A percentile compares a stretch with the other conserved stretches of the same genome.
These are phyloP conservation scores for Melanotaenia maccullochi DNA, from an alignment of 2,797 vertebrate species.

Conservation along the genomic window DNA sequence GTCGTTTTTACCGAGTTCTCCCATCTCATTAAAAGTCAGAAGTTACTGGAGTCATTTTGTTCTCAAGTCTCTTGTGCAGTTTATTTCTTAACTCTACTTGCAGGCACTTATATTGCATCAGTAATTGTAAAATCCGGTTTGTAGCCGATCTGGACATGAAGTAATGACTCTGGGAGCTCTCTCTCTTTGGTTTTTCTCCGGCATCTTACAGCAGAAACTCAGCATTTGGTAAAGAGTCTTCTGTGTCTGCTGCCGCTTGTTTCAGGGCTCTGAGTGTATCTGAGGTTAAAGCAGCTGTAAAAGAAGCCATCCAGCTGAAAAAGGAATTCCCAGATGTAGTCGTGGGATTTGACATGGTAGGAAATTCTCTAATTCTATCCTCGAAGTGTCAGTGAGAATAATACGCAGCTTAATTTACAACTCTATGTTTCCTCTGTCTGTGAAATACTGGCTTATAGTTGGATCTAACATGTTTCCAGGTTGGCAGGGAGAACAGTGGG, in stretches of 20 bases:
- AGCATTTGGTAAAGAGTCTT: neutral
- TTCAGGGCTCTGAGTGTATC: conserved; percentile 81
- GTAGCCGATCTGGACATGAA: too few species aligned
- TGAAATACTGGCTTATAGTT: neutral
- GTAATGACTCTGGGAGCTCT: too few species aligned
- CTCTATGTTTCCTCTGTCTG: neutral
- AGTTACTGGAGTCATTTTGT: neutral
- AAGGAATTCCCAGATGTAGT: conserved; percentile 85
- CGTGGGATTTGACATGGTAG: conserved; percentile 93
- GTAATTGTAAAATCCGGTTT: too few species aligned
- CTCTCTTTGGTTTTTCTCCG: too few species aligned
- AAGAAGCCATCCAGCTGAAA: conserved; percentile 84
- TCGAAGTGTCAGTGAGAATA: neutral
- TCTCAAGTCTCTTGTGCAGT: neutral
- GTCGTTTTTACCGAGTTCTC: neutral
- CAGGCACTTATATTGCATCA: too few species aligned
- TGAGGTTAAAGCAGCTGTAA: conserved; percentile 82
- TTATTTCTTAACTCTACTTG: neutral
- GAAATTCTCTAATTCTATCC: neutral
- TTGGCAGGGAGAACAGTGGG: conserved; percentile 90
- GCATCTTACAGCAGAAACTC: too few species aligned
- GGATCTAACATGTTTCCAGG: conserved; percentile 76
- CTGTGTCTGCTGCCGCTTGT: neutral
- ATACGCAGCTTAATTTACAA: neutral
- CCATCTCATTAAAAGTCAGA: neutral